A percentile compares a stretch with the other conserved stretches of the same genome.
Conservation (phyloP, 2,113 vertebrate species). For the Ariopsis seemanni region DNA sequence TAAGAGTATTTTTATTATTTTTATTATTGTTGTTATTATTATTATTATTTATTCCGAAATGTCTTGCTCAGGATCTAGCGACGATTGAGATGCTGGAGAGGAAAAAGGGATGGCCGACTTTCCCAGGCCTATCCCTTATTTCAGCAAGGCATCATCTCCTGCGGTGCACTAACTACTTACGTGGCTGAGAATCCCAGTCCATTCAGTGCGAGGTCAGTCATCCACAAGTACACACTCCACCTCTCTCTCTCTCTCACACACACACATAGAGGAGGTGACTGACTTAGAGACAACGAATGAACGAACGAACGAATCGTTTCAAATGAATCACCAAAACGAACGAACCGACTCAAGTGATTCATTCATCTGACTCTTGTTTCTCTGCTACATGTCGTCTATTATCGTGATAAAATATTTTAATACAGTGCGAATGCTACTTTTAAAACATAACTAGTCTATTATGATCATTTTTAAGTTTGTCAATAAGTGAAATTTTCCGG, state of each 20-base stretch:
- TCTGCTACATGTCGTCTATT: no score
- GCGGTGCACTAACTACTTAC: conserved; percentile 75
- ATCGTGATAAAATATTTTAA: no score
- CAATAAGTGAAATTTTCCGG: no score
- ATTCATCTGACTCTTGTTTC: no score
- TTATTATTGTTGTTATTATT: no score
- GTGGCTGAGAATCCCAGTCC: conserved; percentile 80
- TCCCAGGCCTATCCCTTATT: conserved; percentile 77
- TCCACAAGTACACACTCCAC: conserved; percentile 57
- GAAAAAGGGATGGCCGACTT: conserved; percentile 72
- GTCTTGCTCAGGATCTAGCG: conserved; percentile 40
- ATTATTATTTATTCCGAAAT: conserved; percentile 42
- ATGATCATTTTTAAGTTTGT: no score
- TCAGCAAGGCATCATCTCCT: conserved; percentile 80
- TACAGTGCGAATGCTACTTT: no score
- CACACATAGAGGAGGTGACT: conserved; percentile 64
- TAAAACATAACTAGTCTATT: no score
- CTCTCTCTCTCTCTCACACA: conserved; percentile 35
- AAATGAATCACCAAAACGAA: no score
- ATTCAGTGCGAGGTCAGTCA: conserved; percentile 71
- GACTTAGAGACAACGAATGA: conserved; percentile 11
- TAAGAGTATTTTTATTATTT: no score
- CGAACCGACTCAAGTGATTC: no score
- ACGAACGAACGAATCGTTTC: no score
- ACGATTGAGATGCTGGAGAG: conserved; percentile 56